These are phyloP conservation scores for Gnathonemus longibarbis DNA, from an alignment of 2,113 vertebrate genomes.

Conservation along the genomic window DNA sequence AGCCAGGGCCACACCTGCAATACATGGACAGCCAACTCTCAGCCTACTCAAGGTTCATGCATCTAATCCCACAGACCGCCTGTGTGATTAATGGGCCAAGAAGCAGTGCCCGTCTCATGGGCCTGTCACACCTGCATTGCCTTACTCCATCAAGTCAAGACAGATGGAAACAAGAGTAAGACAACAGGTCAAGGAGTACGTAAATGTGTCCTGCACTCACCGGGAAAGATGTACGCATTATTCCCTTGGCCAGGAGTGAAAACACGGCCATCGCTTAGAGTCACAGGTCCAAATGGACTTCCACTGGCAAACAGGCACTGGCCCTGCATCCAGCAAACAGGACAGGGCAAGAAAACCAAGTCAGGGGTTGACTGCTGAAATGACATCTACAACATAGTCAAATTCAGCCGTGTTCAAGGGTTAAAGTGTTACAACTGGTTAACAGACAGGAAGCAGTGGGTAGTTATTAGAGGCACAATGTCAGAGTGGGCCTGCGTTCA, in stretches of 20 bases:
- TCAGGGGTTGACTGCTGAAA: not conserved
- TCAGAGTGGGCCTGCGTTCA: too few relatives aligned
- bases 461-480: too few relatives aligned
- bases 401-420: not conserved
- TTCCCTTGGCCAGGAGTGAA: conserved; percentile 90
- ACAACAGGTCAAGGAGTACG: not conserved
- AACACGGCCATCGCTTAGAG: conserved; percentile 68
- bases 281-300: conserved; percentile 83
- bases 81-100: not conserved
- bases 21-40: not conserved
- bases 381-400: not conserved
- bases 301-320: conserved; percentile 92
- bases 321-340: conserved; percentile 58
- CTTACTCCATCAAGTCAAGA: not conserved
- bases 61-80: not conserved
- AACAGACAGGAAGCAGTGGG: too few relatives aligned
- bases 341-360: not conserved
- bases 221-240: conserved; percentile 95
- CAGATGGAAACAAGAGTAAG: not conserved
- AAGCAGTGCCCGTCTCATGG: not conserved
- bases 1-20: conserved; percentile 84
- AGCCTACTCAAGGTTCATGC: not conserved
- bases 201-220: conserved; percentile 47
- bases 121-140: not conserved
- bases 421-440: not conserved